Percentiles rank a stretch among this genome's conserved stretches.
phyloP scores from a whole-genome alignment of 2,797 vertebrate genomes.

The Myotis myotis region DNA sequence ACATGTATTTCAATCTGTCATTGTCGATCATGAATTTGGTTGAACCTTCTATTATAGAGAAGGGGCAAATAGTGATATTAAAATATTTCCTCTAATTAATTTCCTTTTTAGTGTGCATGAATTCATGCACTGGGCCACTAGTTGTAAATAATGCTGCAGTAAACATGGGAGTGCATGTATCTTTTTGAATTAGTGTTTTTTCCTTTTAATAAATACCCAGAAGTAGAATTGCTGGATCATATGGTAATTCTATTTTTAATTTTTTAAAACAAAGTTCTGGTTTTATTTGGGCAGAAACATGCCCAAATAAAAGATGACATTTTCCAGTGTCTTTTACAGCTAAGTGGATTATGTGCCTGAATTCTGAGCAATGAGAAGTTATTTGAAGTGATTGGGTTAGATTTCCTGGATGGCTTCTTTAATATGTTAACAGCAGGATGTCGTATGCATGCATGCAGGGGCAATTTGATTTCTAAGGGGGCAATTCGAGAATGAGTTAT shows the following conservation, averaged over 20 bases:
- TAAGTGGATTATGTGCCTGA: background rate
- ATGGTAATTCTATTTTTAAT: background rate
- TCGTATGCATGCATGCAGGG: too few relatives aligned
- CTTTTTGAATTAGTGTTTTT: background rate
- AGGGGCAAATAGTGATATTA: too few relatives aligned
- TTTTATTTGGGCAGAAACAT: background rate
- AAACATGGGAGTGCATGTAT: background rate
- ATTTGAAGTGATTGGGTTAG: background rate
- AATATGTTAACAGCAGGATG: background rate
- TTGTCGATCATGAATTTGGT: too few relatives aligned
- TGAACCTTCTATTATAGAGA: too few relatives aligned
- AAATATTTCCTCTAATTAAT: too few relatives aligned
- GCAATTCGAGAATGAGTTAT: too few relatives aligned
- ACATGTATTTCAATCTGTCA: too few relatives aligned
- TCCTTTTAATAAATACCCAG: background rate
- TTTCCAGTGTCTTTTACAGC: background rate
- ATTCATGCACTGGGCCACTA: too few relatives aligned
- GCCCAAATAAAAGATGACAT: background rate
- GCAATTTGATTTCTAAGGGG: too few relatives aligned
- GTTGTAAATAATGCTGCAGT: background rate
- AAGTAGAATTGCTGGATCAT: background rate
- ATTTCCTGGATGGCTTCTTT: background rate
- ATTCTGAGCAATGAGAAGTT: background rate
- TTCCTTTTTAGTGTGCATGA: too few relatives aligned
- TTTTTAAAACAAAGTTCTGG: background rate